Evolutionary conservation across 2,888 invertebrate species (phyloP).

Genomic region (Ditula angustiorana): DNA sequence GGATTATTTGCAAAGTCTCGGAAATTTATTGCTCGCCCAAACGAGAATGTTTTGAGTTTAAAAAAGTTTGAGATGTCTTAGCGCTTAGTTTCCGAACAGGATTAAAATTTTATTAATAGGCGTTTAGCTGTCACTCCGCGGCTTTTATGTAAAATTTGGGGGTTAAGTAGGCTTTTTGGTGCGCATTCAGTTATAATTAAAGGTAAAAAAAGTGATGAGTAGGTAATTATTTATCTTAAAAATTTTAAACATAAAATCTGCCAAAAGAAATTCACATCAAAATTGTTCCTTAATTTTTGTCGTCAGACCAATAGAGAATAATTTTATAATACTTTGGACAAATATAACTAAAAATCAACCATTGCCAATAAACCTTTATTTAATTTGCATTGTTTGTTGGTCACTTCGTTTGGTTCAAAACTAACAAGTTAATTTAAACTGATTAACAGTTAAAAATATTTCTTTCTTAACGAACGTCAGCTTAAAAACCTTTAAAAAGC

Average conservation of each 20-base stretch:
- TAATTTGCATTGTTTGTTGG: not conserved
- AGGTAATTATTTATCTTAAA: no score
- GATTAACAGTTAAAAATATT: no score
- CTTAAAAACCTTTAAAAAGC: no score
- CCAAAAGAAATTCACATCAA: no score
- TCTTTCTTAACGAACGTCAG: not conserved
- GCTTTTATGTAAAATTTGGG: not conserved
- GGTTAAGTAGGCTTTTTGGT: not conserved
- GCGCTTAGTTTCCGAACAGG: constrained; percentile 17
- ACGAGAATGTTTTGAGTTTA: constrained; percentile 27
- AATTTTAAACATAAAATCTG: not conserved
- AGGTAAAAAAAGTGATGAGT: no score
- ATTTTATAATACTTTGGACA: no score
- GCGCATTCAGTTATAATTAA: not conserved
- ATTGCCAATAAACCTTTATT: not conserved
- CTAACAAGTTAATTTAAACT: no score
- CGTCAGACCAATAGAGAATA: no score
- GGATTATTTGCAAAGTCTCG: constrained; percentile 35
- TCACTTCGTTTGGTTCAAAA: not conserved
- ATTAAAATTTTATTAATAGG: constrained; percentile 3
- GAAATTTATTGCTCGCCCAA: constrained; percentile 27
- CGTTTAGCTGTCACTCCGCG: not conserved
- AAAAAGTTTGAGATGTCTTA: constrained; percentile 15
- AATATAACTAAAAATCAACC: no score
- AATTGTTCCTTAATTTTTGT: no score